These are phyloP conservation scores for Portunus trituberculatus DNA, from an alignment of 1,140 invertebrate genomes.

Conservation along the genomic window DNA sequence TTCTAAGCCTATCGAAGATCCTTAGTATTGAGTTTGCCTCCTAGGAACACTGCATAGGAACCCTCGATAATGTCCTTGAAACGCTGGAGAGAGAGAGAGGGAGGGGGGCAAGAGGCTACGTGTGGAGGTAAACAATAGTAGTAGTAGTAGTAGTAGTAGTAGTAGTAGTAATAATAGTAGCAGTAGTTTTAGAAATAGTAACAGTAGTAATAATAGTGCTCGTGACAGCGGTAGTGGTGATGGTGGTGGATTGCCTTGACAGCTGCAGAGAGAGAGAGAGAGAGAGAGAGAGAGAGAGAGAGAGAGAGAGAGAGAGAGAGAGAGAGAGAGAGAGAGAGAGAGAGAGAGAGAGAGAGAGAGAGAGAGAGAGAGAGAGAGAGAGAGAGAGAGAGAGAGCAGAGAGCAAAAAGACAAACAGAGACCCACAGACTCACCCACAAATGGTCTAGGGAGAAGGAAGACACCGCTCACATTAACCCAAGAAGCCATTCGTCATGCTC, in stretches of 20 bases:
- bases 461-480: neutral
- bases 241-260: too few relatives aligned
- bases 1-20: neutral
- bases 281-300: too few relatives aligned
- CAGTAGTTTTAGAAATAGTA: neutral
- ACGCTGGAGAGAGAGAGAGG: neutral
- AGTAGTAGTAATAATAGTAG: constrained; percentile 5
- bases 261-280: too few relatives aligned
- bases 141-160: constrained; percentile 22
- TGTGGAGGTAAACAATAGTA: neutral
- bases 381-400: too few relatives aligned
- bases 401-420: too few relatives aligned
- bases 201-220: neutral
- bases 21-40: neutral
- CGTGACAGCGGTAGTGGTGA: too few relatives aligned
- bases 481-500: neutral
- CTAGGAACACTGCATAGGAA: neutral
- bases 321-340: too few relatives aligned
- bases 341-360: too few relatives aligned
- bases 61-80: neutral
- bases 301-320: too few relatives aligned
- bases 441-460: neutral
- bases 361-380: too few relatives aligned
- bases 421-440: neutral
- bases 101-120: neutral